These are phyloP conservation scores for Glyphotaelius pellucidus DNA, from an alignment of 2,888 invertebrate genomes.

Conservation along the genomic window DNA sequence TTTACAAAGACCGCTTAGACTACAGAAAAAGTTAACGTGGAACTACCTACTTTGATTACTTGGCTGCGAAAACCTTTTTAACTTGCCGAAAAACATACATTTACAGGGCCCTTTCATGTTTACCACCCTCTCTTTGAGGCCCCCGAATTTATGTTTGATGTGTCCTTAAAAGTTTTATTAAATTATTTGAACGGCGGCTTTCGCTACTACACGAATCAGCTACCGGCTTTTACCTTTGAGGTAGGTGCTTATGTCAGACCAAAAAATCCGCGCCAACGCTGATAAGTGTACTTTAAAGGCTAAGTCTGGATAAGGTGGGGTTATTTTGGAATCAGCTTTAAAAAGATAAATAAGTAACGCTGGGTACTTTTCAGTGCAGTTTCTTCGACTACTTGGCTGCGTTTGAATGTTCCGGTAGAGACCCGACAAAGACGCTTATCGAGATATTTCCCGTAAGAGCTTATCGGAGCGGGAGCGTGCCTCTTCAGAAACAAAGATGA, in stretches of 20 bases:
- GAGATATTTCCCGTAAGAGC: background rate
- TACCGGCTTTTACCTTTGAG: slow-evolving; percentile 38
- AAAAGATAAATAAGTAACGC: background rate
- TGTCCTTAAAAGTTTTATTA: background rate
- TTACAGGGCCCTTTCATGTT: background rate
- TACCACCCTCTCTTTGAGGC: slow-evolving; percentile 24
- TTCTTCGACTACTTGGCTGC: background rate
- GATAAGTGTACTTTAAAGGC: slow-evolving; percentile 15
- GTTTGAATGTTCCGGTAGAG: slow-evolving; percentile 13
- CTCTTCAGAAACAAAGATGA: slow-evolving; percentile 21
- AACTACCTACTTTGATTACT: background rate
- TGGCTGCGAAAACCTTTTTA: slow-evolving; percentile 16
- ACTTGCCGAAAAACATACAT: slow-evolving; percentile 33
- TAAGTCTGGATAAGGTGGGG: slow-evolving; percentile 13
- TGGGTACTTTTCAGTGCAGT: background rate
- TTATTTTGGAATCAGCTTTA: background rate
- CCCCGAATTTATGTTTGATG: slow-evolving; percentile 39
- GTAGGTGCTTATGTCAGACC: background rate
- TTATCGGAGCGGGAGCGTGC: slow-evolving; percentile 30
- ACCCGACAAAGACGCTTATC: slow-evolving; percentile 37
- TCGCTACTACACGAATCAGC: background rate
- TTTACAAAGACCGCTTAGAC: background rate
- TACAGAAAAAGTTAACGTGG: background rate
- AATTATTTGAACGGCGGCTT: slow-evolving; percentile 39
- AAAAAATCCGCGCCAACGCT: slow-evolving; percentile 9